Conservation (phyloP, 2,113 vertebrate genomes). For the Sylvietta virens region DNA sequence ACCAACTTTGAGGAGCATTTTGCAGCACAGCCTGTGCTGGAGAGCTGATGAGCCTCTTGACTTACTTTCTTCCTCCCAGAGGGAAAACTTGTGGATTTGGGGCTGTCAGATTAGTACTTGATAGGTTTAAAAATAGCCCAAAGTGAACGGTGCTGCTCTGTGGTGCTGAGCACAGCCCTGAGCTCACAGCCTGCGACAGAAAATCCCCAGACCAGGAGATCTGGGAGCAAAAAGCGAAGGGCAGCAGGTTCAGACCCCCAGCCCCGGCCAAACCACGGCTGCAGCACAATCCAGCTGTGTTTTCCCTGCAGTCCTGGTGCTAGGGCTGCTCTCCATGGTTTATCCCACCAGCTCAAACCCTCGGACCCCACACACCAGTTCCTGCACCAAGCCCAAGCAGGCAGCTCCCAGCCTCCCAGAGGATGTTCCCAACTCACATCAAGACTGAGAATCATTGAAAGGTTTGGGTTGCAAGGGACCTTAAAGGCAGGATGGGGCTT, state of each 20-base stretch:
- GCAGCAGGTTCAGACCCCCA: background rate
- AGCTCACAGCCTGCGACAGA: background rate
- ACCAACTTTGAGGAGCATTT: background rate
- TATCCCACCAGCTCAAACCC: background rate
- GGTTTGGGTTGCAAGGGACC: background rate
- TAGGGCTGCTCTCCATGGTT: background rate
- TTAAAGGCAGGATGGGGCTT: background rate
- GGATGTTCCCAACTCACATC: background rate
- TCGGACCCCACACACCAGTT: rapidly evolving
- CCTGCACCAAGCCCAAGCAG: background rate
- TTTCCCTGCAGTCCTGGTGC: background rate
- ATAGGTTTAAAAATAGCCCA: background rate
- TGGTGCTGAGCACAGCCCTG: background rate
- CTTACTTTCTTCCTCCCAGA: background rate
- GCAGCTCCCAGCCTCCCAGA: background rate
- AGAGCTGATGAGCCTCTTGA: background rate
- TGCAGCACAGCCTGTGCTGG: background rate
- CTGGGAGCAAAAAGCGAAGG: background rate
- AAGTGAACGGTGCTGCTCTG: background rate
- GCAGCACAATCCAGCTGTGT: background rate
- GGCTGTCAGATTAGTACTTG: background rate
- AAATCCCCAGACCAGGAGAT: background rate
- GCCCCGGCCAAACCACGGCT: background rate
- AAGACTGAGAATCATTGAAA: background rate
- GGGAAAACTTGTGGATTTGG: background rate